Evolutionary conservation across 2,113 vertebrate species (phyloP), one percentile per base, ranked within the genome.

Genomic region (Terrapene triunguis): DNA sequence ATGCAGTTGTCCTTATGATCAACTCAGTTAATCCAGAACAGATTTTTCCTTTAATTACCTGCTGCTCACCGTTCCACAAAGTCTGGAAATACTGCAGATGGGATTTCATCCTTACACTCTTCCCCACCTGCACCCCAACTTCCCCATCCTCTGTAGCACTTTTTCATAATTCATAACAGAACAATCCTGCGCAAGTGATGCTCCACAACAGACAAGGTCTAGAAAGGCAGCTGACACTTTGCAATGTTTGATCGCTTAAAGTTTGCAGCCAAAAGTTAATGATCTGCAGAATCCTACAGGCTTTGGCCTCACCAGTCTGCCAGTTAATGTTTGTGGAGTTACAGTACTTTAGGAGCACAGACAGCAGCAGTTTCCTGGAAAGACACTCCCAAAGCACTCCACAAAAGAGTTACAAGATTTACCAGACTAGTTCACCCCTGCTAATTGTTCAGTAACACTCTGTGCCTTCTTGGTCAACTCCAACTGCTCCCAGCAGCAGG

Each of bases 201-300:
- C 38, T 44, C 13, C 24, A 12, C 42, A 44, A 44, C 24, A 44
- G 74, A 14, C 72, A 27, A 44, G 42, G 22, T 25, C 38, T 78
- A 78, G 6, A 27, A 47, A 78, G 42, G 44, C 13, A 25, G 42
- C 24, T 13, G 65, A 35, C 72, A 74, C 93, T 97, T 91, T 2
- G 10, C 90, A 96, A 97, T 8, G 5, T 80, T 25, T 47, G 86
- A 89, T 88, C 84, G 87, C 72, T 47, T 47, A 91, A 93, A 17
- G 47, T 76, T 38, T 50, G 29, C 87, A 79, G 94, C 95, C 93
- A 97, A 97, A 97, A 95, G 93, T 97, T 96, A 97, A 97, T 94
- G 74, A 79, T 84, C 57, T 59, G 25, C 83, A n/a, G 24, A 79
- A 35, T 89, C 22, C 84, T n/a, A 83, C 85, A 89, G 92, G 95